Conservation (phyloP, 1,140 invertebrate genomes). For the Lepidurus packardi region DNA sequence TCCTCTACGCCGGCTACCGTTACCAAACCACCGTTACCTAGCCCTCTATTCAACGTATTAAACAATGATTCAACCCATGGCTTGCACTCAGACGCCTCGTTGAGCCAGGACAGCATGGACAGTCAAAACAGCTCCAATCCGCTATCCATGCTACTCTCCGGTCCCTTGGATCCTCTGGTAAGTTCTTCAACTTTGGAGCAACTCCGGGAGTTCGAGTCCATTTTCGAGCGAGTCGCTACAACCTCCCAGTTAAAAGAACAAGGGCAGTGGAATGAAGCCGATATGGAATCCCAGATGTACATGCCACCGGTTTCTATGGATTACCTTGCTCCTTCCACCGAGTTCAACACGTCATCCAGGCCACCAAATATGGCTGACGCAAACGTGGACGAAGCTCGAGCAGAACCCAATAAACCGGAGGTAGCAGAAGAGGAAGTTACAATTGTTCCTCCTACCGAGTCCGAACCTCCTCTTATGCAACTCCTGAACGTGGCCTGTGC, state of each 20-base stretch:
- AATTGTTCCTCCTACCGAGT: conserved; percentile 42
- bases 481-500: conserved; percentile 30
- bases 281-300: conserved; percentile 37
- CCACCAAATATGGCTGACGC: conserved; percentile 39
- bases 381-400: conserved; percentile 35
- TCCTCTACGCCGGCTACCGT: not conserved
- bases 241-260: conserved; percentile 58
- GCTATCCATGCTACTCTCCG: conserved; percentile 5
- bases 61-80: not conserved
- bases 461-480: conserved; percentile 34
- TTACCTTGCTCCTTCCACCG: conserved; percentile 23
- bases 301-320: conserved; percentile 26
- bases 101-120: conserved; percentile 2
- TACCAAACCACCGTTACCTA: conserved; percentile 16
- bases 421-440: conserved; percentile 23
- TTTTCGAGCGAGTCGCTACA: conserved; percentile 58
- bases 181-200: conserved; percentile 59
- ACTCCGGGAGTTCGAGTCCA: conserved; percentile 71
- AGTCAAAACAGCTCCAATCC: conserved; percentile 25
- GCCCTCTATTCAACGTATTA: conserved; percentile 4
- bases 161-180: conserved; percentile 26
- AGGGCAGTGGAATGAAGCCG: conserved; percentile 37
- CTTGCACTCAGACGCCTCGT: not conserved
- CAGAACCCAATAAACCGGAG: not conserved
- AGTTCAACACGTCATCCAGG: conserved; percentile 30